Percentiles rank a stretch among this genome's conserved stretches.
Conservation (phyloP, 2,888 invertebrate species). For the Gymnoscelis rufifasciata region DNA sequence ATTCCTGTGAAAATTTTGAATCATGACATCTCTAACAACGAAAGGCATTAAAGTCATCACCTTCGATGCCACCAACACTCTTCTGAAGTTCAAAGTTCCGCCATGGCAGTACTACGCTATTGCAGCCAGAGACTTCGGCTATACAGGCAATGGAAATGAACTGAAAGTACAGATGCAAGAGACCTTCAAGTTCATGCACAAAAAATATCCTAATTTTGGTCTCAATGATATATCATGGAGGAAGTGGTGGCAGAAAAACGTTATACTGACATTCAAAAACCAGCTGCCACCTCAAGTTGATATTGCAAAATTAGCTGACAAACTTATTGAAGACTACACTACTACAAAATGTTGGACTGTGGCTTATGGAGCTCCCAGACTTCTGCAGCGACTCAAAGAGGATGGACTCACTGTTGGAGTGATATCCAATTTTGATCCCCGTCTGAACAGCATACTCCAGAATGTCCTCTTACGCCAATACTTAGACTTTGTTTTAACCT, state of each 20-base stretch:
- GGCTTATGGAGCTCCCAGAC: conserved; percentile 80
- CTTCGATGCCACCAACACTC: conserved; percentile 93
- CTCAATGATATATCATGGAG: conserved; percentile 84
- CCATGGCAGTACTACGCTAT: conserved; percentile 87
- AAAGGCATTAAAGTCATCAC: conserved; percentile 83
- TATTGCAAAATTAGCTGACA: conserved; percentile 67
- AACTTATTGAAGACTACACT: conserved; percentile 84
- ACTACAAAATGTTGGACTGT: conserved; percentile 85
- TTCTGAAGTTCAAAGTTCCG: conserved; percentile 83
- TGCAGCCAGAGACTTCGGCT: conserved; percentile 84
- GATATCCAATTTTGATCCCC: conserved; percentile 93
- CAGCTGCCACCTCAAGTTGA: conserved; percentile 52
- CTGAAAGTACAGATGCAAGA: conserved; percentile 81
- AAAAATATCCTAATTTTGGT: conserved; percentile 90
- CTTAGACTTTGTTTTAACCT: conserved; percentile 89
- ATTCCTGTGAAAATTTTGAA: not conserved
- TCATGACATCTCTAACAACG: conserved; percentile 27
- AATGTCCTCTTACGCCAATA: conserved; percentile 82
- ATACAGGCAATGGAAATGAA: conserved; percentile 73
- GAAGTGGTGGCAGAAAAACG: conserved; percentile 89
- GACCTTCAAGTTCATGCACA: conserved; percentile 82
- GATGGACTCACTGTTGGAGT: conserved; percentile 81
- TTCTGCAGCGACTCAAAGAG: conserved; percentile 80
- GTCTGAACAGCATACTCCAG: conserved; percentile 83
- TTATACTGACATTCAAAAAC: conserved; percentile 81